Evolutionary conservation across 2,888 invertebrate genomes (phyloP).

Genomic region (Bembecia ichneumoniformis): DNA sequence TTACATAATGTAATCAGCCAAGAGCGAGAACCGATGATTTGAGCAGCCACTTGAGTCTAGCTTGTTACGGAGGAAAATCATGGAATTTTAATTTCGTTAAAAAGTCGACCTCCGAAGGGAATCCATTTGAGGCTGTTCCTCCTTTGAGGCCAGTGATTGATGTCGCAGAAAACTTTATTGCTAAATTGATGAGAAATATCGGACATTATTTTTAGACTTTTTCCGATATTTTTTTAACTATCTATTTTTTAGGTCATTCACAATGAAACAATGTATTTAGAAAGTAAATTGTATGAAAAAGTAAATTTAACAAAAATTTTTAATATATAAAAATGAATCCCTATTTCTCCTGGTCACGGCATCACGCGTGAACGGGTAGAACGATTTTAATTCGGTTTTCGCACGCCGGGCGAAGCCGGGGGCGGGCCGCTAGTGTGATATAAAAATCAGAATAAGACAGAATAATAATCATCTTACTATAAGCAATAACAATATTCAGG

Average conservation of each 20-base stretch:
- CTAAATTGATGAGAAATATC: slow-evolving; percentile 11
- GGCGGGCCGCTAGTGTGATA: too few relatives aligned
- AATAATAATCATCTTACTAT: too few relatives aligned
- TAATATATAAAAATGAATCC: too few relatives aligned
- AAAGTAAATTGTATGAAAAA: too few relatives aligned
- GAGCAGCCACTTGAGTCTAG: slow-evolving; percentile 30
- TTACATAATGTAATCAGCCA: slow-evolving; percentile 63
- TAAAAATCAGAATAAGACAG: too few relatives aligned
- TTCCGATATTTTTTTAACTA: neutral
- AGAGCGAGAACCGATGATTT: slow-evolving; percentile 51
- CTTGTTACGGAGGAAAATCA: slow-evolving; percentile 34
- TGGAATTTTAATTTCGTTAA: slow-evolving; percentile 54
- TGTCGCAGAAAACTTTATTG: slow-evolving; percentile 16
- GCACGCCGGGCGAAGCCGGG: too few relatives aligned
- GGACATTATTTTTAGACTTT: neutral
- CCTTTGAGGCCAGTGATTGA: slow-evolving; percentile 21
- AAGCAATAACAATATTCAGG: too few relatives aligned
- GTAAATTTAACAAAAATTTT: too few relatives aligned
- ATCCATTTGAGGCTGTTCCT: slow-evolving; percentile 20
- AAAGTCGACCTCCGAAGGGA: slow-evolving; percentile 27
- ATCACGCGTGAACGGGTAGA: too few relatives aligned
- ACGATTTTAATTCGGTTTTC: too few relatives aligned
- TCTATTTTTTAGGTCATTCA: neutral
- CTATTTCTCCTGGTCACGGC: too few relatives aligned
- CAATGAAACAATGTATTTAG: neutral